Percentiles rank a stretch among this genome's conserved stretches.
Conservation (phyloP, 2,797 vertebrate genomes). For the Centropyge bicolor region DNA sequence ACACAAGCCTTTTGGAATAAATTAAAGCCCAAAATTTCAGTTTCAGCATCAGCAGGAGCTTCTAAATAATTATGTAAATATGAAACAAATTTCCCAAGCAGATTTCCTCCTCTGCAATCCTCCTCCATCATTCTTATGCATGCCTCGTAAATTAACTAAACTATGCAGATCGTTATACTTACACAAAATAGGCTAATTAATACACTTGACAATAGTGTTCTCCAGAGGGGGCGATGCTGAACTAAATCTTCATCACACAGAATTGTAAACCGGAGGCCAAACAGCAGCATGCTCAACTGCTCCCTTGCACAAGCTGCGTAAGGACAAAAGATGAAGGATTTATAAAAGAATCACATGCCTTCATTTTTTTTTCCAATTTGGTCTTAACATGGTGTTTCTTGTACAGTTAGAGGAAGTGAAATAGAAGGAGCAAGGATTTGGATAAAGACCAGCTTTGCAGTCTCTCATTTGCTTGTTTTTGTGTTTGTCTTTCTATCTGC, state of each 20-base stretch:
- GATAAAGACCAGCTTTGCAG: constrained; percentile 35
- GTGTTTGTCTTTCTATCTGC: constrained; percentile 52
- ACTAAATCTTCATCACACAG: constrained; percentile 78
- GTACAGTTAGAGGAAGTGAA: constrained; percentile 12
- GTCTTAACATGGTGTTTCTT: constrained; percentile 16
- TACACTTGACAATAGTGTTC: constrained; percentile 83
- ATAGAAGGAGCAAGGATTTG: constrained; percentile 18
- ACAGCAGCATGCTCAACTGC: constrained; percentile 42
- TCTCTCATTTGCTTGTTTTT: constrained; percentile 46
- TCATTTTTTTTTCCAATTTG: constrained; percentile 16
- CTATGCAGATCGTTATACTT: constrained; percentile 82
- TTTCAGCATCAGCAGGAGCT: constrained; percentile 71
- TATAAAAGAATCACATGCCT: constrained; percentile 33
- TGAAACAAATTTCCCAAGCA: constrained; percentile 83
- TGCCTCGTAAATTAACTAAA: constrained; percentile 82
- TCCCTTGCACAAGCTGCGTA: constrained; percentile 17
- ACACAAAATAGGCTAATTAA: constrained; percentile 86
- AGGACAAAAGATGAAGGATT: constrained; percentile 48
- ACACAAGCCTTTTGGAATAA: constrained; percentile 77
- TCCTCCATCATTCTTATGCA: constrained; percentile 80
- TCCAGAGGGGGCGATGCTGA: constrained; percentile 71
- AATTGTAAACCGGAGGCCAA: constrained; percentile 71
- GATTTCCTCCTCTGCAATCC: constrained; percentile 79
- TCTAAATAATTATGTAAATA: constrained; percentile 84
- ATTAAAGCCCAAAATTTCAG: constrained; percentile 73